Evolutionary conservation across 2,888 invertebrate species (phyloP).

Genomic region (Zygogramma bicolorata): DNA sequence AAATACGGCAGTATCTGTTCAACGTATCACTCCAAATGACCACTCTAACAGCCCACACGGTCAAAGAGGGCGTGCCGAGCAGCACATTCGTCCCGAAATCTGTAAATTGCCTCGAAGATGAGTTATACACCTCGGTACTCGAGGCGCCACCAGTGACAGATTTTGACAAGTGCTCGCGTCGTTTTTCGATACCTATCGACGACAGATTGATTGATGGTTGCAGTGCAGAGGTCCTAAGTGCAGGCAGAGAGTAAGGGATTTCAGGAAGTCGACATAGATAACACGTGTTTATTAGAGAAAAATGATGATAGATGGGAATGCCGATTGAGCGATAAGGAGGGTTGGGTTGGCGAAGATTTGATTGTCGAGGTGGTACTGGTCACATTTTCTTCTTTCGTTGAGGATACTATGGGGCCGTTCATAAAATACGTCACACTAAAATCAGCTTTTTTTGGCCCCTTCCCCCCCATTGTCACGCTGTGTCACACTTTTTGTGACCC

Average conservation of each 20-base stretch:
- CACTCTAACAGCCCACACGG: slow-evolving; percentile 28
- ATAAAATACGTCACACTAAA: too few relatives aligned
- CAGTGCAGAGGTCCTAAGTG: slow-evolving; percentile 20
- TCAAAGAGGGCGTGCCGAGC: slow-evolving; percentile 39
- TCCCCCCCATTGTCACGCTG: too few relatives aligned
- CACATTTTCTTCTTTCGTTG: too few relatives aligned
- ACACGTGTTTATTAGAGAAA: slow-evolving; percentile 18
- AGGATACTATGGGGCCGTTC: too few relatives aligned
- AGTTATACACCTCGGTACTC: slow-evolving; percentile 16
- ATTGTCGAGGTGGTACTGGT: neutral
- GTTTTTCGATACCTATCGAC: slow-evolving; percentile 18
- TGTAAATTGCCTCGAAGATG: slow-evolving; percentile 4
- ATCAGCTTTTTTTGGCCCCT: too few relatives aligned
- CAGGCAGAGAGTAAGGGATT: neutral
- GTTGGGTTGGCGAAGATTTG: neutral
- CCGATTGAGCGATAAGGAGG: neutral
- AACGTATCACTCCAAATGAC: slow-evolving; percentile 25
- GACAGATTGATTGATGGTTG: slow-evolving; percentile 29
- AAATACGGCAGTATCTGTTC: slow-evolving; percentile 21
- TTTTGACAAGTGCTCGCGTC: slow-evolving; percentile 2
- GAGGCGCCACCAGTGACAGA: slow-evolving; percentile 27
- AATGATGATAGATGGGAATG: neutral
- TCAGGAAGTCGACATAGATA: slow-evolving; percentile 10
- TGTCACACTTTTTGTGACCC: too few relatives aligned
- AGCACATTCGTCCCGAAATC: slow-evolving; percentile 25